phyloP scores from a whole-genome alignment of 2,888 invertebrate genomes.

The Lithophane ornitopus region DNA sequence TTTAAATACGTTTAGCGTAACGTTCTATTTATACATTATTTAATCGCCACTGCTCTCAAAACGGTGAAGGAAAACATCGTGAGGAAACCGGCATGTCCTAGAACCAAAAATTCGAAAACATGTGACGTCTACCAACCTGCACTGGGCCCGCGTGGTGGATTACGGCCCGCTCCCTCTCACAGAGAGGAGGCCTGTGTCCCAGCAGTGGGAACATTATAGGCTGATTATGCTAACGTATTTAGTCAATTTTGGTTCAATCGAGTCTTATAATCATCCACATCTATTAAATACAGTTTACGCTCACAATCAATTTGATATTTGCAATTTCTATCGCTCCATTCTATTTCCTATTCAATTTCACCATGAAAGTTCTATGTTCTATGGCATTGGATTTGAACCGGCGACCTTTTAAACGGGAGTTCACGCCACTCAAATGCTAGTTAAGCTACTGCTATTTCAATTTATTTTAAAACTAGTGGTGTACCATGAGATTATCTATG shows the following conservation, averaged over 20 bases:
- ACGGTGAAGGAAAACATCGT: too few relatives aligned
- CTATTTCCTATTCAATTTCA: constrained; percentile 45
- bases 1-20: neutral
- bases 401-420: constrained; percentile 47
- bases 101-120: too few relatives aligned
- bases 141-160: too few relatives aligned
- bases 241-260: neutral
- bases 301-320: neutral
- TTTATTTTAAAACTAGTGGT: constrained; percentile 25
- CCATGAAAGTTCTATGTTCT: constrained; percentile 20
- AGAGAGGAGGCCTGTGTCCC: too few relatives aligned
- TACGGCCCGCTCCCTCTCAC: too few relatives aligned
- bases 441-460: constrained; percentile 46
- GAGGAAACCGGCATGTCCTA: too few relatives aligned
- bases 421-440: constrained; percentile 37
- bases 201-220: too few relatives aligned
- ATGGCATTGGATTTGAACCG: constrained; percentile 35
- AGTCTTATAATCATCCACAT: neutral
- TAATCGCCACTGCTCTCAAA: too few relatives aligned
- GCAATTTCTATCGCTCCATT: constrained; percentile 5
- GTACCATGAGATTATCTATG: neutral
- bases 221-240: too few relatives aligned
- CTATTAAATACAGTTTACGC: neutral
- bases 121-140: too few relatives aligned
- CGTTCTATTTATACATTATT: too few relatives aligned